These are phyloP conservation scores for Heterotis niloticus DNA, from an alignment of 2,113 vertebrate genomes.

Conservation along the genomic window DNA sequence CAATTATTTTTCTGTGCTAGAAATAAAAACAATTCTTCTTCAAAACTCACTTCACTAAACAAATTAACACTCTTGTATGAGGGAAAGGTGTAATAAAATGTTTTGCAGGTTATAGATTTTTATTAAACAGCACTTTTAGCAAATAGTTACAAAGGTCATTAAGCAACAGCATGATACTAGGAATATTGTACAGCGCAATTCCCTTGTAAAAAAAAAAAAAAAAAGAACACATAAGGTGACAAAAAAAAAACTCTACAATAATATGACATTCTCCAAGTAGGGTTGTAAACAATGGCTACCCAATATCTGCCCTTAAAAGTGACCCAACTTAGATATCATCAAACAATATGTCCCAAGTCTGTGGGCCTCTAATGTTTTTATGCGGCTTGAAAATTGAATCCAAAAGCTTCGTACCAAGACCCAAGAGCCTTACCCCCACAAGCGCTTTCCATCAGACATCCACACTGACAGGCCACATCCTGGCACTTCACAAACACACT, in stretches of 20 bases:
- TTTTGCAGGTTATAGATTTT: too few species aligned
- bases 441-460: background rate
- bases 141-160: too few species aligned
- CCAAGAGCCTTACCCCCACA: background rate
- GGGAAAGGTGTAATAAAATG: too few species aligned
- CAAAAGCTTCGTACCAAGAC: background rate
- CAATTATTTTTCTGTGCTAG: too few species aligned
- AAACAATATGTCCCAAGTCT: background rate
- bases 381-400: background rate
- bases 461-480: conserved; percentile 3
- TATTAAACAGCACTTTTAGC: too few species aligned
- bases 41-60: too few species aligned
- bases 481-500: background rate
- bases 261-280: background rate
- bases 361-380: background rate
- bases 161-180: too few species aligned
- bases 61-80: too few species aligned
- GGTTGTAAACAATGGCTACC: background rate
- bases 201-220: too few species aligned
- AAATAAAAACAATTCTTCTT: too few species aligned
- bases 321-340: background rate
- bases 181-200: too few species aligned
- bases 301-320: background rate
- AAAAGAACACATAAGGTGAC: background rate
- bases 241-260: background rate